Conservation (phyloP, 2,113 vertebrate species). For the Pterocles orientalis region DNA sequence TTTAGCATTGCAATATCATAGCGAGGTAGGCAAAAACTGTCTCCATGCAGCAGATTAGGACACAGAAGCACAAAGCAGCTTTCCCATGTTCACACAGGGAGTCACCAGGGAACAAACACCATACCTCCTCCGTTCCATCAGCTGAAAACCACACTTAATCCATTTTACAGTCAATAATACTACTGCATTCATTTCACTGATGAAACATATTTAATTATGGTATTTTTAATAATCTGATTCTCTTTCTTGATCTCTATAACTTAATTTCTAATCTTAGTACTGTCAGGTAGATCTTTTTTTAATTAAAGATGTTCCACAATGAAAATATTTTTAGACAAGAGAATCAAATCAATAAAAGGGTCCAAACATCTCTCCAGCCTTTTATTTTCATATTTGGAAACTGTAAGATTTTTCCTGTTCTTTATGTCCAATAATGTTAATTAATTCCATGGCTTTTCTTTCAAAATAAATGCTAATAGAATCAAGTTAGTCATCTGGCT, state of each 20-base stretch:
- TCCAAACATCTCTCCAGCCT: not conserved
- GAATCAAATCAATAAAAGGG: not conserved
- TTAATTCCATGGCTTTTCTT: not conserved
- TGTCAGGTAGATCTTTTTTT: not conserved
- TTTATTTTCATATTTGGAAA: not conserved
- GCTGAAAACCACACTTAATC: not conserved
- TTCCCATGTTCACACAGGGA: not conserved
- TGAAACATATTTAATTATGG: not conserved
- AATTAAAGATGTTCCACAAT: not conserved
- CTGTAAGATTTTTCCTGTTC: not conserved
- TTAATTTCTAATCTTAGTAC: not conserved
- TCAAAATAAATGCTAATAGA: not conserved
- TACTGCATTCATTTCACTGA: not conserved
- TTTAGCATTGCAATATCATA: not conserved
- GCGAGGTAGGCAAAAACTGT: not conserved
- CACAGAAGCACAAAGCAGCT: not conserved
- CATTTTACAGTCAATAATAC: not conserved
- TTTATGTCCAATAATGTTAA: not conserved
- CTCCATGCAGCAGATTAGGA: not conserved
- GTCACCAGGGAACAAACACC: not conserved
- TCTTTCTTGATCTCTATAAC: not conserved
- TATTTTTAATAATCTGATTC: not conserved
- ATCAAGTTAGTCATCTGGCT: fast-evolving
- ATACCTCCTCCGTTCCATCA: not conserved
- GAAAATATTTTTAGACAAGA: not conserved